A percentile compares a stretch with the other conserved stretches of the same genome.
phyloP scores from a whole-genome alignment of 2,888 invertebrate species.

The Xylota sylvarum region DNA sequence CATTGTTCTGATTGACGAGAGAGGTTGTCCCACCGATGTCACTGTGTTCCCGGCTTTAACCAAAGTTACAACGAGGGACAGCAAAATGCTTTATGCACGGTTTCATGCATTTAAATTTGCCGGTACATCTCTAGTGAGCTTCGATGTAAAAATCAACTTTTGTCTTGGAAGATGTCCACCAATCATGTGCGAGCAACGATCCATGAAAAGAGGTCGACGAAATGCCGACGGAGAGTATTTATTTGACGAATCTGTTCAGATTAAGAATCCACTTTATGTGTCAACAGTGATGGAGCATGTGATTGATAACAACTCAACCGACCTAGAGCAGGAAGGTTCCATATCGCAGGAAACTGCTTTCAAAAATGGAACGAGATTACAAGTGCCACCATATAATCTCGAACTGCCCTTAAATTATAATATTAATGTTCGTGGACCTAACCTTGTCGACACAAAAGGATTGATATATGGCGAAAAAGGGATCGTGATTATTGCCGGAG shows the following conservation, averaged over 20 bases:
- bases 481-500: conserved; percentile 86
- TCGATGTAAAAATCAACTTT: conserved; percentile 93
- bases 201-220: conserved; percentile 37
- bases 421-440: conserved; percentile 87
- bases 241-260: conserved; percentile 77
- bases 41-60: conserved; percentile 86
- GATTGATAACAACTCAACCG: conserved; percentile 21
- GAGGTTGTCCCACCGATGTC: conserved; percentile 92
- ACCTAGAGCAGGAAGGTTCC: conserved; percentile 2
- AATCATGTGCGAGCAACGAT: conserved; percentile 86
- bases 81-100: conserved; percentile 86
- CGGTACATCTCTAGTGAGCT: conserved; percentile 92
- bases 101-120: conserved; percentile 96
- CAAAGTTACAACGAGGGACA: conserved; percentile 82
- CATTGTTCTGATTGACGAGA: conserved; percentile 89
- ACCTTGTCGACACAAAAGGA: conserved; percentile 85
- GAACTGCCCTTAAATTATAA: conserved; percentile 86
- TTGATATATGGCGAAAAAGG: conserved; percentile 87
- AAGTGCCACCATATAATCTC: conserved; percentile 72
- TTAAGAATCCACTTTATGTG: conserved; percentile 83
- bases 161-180: conserved; percentile 90
- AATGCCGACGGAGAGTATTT: conserved; percentile 55
- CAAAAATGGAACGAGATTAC: conserved; percentile 11
- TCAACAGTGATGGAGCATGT: conserved; percentile 81
- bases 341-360: conserved; percentile 19